Percentiles rank a stretch among this genome's conserved stretches.
These are phyloP conservation scores for Sycophaga agraensis DNA, from an alignment of 1,140 invertebrate genomes.

Conservation along the genomic window DNA sequence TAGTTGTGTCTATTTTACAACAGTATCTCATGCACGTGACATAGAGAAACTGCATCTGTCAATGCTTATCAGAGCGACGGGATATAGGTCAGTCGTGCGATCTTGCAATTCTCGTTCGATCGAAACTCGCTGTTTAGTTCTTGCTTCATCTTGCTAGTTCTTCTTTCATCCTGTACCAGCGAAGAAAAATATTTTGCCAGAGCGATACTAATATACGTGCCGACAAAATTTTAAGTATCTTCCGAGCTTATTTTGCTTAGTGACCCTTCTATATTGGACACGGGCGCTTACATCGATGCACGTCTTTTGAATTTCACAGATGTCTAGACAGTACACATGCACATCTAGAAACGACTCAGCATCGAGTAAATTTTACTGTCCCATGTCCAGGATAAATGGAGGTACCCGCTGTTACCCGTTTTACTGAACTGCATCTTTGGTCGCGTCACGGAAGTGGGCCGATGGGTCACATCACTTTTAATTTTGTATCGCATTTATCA, in stretches of 20 bases:
- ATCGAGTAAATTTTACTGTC: no score
- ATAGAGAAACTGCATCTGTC: no score
- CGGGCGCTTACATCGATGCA: not conserved
- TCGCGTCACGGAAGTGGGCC: no score
- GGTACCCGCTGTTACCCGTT: no score
- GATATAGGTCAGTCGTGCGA: constrained; percentile 5
- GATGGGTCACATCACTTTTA: no score
- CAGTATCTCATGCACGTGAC: no score
- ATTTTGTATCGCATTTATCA: no score
- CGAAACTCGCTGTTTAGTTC: not conserved
- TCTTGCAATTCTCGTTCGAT: not conserved
- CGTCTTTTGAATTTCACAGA: constrained; percentile 5
- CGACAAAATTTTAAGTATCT: constrained; percentile 13
- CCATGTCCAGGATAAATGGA: no score
- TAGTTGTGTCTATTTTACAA: no score
- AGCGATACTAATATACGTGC: not conserved
- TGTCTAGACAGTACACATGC: not conserved
- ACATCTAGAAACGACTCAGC: no score
- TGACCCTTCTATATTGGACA: not conserved
- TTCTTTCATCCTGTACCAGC: not conserved
- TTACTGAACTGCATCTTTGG: no score
- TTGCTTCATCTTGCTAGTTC: not conserved
- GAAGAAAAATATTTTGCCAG: not conserved
- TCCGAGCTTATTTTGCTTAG: not conserved
- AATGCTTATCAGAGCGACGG: no score